phyloP scores from a whole-genome alignment of 2,113 vertebrate genomes.

The Gallinago undulata region DNA sequence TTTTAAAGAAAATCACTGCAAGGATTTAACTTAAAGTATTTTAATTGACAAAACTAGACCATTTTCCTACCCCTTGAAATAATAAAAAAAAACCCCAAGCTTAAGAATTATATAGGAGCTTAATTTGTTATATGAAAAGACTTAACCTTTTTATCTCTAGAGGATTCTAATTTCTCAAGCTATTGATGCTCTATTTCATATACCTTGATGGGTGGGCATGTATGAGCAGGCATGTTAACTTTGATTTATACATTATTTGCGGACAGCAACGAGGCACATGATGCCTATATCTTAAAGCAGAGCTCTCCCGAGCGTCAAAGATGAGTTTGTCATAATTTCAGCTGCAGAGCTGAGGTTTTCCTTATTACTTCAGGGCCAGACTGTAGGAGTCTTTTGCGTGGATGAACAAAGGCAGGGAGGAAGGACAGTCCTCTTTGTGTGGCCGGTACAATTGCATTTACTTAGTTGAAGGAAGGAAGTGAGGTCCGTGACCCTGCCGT shows the following conservation, averaged over 20 bases:
- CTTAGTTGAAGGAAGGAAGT: constrained; percentile 57
- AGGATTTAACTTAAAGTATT: constrained; percentile 11
- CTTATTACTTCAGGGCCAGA: background rate
- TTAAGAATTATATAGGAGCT: constrained; percentile 1
- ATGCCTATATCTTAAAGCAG: background rate
- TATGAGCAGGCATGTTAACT: background rate
- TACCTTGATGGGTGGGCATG: background rate
- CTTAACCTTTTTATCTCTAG: constrained; percentile 35
- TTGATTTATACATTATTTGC: background rate
- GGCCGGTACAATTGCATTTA: background rate
- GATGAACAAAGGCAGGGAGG: background rate
- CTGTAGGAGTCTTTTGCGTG: background rate
- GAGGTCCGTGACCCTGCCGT: constrained; percentile 28
- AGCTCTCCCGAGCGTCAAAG: background rate
- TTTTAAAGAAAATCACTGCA: background rate
- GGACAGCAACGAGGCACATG: background rate
- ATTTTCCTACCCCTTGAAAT: background rate
- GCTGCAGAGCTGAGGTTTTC: background rate
- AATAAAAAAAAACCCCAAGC: background rate
- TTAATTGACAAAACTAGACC: background rate
- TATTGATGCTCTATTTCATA: background rate
- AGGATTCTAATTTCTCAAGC: background rate
- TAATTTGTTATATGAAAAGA: constrained; percentile 15
- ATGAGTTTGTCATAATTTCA: background rate
- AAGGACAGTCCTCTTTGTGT: constrained; percentile 42